A percentile compares a stretch with the other conserved stretches of the same genome.
phyloP scores from a whole-genome alignment of 2,113 vertebrate species.

The Hyperopisus bebe region DNA sequence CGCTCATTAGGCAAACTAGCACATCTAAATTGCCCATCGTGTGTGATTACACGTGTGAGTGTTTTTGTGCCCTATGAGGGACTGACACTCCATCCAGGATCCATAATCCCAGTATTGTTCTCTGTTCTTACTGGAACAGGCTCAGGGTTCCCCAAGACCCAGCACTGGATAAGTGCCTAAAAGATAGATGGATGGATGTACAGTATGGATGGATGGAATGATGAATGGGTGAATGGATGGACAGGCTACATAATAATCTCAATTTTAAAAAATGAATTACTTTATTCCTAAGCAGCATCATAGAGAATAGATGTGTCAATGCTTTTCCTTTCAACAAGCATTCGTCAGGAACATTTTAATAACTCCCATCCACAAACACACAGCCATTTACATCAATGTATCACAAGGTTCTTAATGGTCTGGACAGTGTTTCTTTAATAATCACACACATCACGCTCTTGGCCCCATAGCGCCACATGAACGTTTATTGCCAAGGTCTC shows the following conservation, averaged over 20 bases:
- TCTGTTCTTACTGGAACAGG: background rate
- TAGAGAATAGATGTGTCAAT: background rate
- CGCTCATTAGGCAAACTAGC: background rate
- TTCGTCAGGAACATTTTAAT: background rate
- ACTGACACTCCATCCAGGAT: background rate
- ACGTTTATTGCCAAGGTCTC: background rate
- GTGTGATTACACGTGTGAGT: background rate
- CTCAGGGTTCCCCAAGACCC: background rate
- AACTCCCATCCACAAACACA: background rate
- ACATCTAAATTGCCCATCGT: background rate
- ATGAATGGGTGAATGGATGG: background rate
- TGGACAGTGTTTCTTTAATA: background rate
- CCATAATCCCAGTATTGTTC: background rate
- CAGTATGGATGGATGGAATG: background rate
- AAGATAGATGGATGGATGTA: background rate
- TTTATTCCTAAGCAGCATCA: background rate
- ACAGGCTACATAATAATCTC: background rate
- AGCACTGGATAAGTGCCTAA: background rate
- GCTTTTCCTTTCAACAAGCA: background rate
- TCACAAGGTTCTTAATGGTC: background rate
- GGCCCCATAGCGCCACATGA: background rate
- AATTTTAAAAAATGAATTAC: background rate
- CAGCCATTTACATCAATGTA: background rate
- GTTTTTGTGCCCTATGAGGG: background rate
- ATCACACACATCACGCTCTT: background rate